Conservation (phyloP, 53 echinoderm and acorn worm genomes). For the Paracentrotus lividus region DNA sequence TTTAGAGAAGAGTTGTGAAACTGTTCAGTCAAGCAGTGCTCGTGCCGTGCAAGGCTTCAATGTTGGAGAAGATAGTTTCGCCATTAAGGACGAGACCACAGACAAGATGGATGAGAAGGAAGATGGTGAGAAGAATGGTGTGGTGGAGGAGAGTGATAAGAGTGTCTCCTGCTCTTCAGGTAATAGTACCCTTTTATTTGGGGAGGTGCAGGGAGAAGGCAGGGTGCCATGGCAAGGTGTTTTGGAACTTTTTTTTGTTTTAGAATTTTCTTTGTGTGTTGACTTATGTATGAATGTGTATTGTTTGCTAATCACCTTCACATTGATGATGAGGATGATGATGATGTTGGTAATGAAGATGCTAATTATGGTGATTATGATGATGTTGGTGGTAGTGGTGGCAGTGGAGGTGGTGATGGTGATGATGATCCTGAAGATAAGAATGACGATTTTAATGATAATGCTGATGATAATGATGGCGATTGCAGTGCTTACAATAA, state of each 20-base stretch:
- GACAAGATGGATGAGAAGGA: slow-evolving; percentile 7
- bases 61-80: neutral
- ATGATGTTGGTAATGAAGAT: slow-evolving; percentile 1
- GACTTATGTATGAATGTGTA: too few relatives aligned
- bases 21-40: neutral
- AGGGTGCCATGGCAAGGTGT: too few relatives aligned
- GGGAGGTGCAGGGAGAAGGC: too few relatives aligned
- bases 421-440: slow-evolving; percentile 28
- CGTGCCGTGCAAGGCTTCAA: neutral
- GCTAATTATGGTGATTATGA: neutral
- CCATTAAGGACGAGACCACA: too few relatives aligned
- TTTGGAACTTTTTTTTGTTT: too few relatives aligned
- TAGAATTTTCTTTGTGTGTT: too few relatives aligned
- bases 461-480: slow-evolving; percentile 33
- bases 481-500: neutral
- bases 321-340: too few relatives aligned
- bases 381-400: neutral
- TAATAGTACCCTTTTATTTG: too few relatives aligned
- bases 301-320: neutral
- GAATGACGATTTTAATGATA: neutral
- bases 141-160: neutral
- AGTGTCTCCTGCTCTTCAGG: slow-evolving; percentile 22
- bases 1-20: slow-evolving; percentile 17
- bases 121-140: slow-evolving; percentile 7
- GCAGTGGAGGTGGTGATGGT: neutral